phyloP scores from a whole-genome alignment of 2,113 vertebrate genomes.

The Antechinus stuartii region DNA sequence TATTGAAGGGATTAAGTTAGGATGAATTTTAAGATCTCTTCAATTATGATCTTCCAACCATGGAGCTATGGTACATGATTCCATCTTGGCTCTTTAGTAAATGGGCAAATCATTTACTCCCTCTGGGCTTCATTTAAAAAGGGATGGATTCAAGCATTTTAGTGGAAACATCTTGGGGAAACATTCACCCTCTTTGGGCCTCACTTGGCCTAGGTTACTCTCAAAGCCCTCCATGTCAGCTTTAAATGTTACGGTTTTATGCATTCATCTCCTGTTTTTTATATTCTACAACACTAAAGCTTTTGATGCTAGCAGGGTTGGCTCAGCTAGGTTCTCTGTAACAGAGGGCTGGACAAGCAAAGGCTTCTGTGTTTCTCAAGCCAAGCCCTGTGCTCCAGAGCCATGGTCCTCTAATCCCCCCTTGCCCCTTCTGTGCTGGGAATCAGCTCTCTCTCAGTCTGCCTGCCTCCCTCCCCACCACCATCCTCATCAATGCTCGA shows the following conservation, averaged over 20 bases:
- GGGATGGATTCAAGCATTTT: neutral
- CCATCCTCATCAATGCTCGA: conserved; percentile 44
- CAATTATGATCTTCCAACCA: neutral
- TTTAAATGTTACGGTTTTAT: neutral
- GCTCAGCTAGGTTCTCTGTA: neutral
- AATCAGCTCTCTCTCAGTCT: neutral
- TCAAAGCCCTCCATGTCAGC: neutral
- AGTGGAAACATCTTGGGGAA: neutral
- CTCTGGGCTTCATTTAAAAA: neutral
- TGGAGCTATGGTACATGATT: neutral
- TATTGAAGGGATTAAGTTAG: accelerated
- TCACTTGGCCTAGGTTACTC: neutral
- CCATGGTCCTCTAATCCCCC: conserved; percentile 31
- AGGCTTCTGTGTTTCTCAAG: neutral
- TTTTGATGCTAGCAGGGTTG: neutral
- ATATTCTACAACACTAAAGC: neutral
- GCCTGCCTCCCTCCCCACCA: conserved; percentile 39
- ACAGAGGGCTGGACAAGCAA: neutral
- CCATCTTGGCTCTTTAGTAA: neutral
- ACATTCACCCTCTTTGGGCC: neutral
- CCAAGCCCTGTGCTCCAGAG: conserved; percentile 24
- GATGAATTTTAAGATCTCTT: neutral
- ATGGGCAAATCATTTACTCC: neutral
- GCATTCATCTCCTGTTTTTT: neutral
- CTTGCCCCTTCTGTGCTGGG: conserved; percentile 64